Percentiles rank a stretch among this genome's conserved stretches.
Conservation (phyloP, 2,888 invertebrate genomes). For the Neria commutata region DNA sequence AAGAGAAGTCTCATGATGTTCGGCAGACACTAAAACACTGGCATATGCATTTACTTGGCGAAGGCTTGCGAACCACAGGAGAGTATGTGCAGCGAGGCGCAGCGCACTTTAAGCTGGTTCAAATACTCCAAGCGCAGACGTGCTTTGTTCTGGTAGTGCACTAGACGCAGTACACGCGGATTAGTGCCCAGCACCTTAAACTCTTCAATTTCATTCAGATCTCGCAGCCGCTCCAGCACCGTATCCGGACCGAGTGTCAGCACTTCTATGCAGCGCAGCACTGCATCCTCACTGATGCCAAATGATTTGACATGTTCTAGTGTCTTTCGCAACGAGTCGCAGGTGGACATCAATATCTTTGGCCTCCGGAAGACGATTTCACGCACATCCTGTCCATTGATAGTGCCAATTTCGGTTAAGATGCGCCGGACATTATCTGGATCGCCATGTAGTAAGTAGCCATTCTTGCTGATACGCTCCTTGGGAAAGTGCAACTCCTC, state of each 20-base stretch:
- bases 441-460: slow-evolving; percentile 67
- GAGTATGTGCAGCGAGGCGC: slow-evolving; percentile 63
- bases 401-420: slow-evolving; percentile 64
- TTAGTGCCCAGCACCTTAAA: slow-evolving; percentile 68
- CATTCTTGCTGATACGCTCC: slow-evolving; percentile 66
- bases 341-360: slow-evolving; percentile 68
- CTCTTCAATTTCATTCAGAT: slow-evolving; percentile 67
- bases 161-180: slow-evolving; percentile 66
- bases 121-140: slow-evolving; percentile 64
- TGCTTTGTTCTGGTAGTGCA: slow-evolving; percentile 64
- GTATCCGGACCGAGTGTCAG: slow-evolving; percentile 68
- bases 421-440: slow-evolving; percentile 67
- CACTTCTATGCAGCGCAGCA: slow-evolving; percentile 65
- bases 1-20: background rate
- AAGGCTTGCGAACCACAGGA: slow-evolving; percentile 58
- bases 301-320: slow-evolving; percentile 66
- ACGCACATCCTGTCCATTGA: slow-evolving; percentile 66
- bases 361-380: slow-evolving; percentile 67
- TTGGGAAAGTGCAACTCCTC: slow-evolving; percentile 66
- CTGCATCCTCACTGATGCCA: slow-evolving; percentile 65
- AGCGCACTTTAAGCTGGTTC: slow-evolving; percentile 62
- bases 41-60: slow-evolving; percentile 52
- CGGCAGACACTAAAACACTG: background rate
- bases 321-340: slow-evolving; percentile 65
- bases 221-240: slow-evolving; percentile 66